Evolutionary conservation across 2,888 invertebrate genomes (phyloP).

Genomic region (Oegoconia quadripuncta): DNA sequence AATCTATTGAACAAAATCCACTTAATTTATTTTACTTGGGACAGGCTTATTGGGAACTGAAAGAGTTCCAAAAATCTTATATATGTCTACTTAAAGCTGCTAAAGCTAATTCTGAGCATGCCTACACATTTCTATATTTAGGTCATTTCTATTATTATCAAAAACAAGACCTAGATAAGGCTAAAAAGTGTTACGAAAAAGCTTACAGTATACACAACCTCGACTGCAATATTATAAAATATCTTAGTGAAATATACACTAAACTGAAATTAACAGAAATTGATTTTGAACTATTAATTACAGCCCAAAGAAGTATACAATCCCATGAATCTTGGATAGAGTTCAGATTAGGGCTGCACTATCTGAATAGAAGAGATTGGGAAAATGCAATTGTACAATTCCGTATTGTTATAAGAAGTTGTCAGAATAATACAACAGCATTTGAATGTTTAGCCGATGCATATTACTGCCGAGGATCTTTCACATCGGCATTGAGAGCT

Average conservation of each 20-base stretch:
- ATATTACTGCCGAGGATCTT: slow-evolving; percentile 93
- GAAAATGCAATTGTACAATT: slow-evolving; percentile 87
- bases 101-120: slow-evolving; percentile 86
- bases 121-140: slow-evolving; percentile 85
- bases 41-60: slow-evolving; percentile 78
- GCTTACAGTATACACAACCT: slow-evolving; percentile 85
- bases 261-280: slow-evolving; percentile 82
- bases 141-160: slow-evolving; percentile 85
- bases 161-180: slow-evolving; percentile 83
- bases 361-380: slow-evolving; percentile 85
- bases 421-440: slow-evolving; percentile 84
- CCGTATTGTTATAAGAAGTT: slow-evolving; percentile 83
- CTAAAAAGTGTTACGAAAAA: slow-evolving; percentile 91
- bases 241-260: slow-evolving; percentile 87
- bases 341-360: slow-evolving; percentile 90
- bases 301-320: slow-evolving; percentile 60
- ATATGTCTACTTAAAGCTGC: slow-evolving; percentile 83
- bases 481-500: slow-evolving; percentile 91
- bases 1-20: slow-evolving; percentile 51
- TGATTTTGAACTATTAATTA: slow-evolving; percentile 81
- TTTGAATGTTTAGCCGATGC: slow-evolving; percentile 96
- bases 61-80: slow-evolving; percentile 80
- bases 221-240: slow-evolving; percentile 83
- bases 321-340: slow-evolving; percentile 85
- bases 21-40: slow-evolving; percentile 80